These are phyloP conservation scores for Himalopsyche phryganea DNA, from an alignment of 1,140 invertebrate species.

Conservation along the genomic window DNA sequence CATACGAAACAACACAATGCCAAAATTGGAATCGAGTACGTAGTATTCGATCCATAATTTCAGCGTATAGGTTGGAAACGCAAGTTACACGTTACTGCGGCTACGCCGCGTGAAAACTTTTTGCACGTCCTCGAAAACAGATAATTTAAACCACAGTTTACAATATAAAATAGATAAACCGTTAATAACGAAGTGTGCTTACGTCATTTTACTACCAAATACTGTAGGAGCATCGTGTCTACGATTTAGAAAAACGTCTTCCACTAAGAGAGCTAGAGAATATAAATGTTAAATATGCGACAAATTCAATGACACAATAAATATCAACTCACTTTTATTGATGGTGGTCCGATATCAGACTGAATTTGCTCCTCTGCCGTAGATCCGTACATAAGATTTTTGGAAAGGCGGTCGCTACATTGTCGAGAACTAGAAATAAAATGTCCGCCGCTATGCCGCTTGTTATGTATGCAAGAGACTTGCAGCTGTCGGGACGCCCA, in stretches of 20 bases:
- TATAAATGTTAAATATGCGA: conserved; percentile 3
- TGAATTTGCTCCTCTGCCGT: conserved; percentile 6
- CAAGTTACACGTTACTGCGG: conserved; percentile 13
- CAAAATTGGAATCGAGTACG: neutral
- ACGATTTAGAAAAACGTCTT: conserved; percentile 15
- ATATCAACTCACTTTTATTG: conserved; percentile 14
- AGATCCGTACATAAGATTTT: conserved; percentile 19
- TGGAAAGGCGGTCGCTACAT: conserved; percentile 51
- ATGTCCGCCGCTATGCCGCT: conserved; percentile 56
- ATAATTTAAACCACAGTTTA: neutral
- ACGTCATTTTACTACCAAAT: conserved; percentile 16
- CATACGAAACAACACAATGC: neutral
- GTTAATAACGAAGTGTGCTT: conserved; percentile 7
- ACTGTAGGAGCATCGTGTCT: conserved; percentile 17
- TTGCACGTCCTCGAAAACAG: neutral
- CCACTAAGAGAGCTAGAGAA: conserved; percentile 2
- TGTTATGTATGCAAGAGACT: conserved; percentile 44
- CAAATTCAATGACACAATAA: conserved; percentile 4
- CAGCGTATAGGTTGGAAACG: conserved; percentile 21
- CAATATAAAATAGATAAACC: neutral
- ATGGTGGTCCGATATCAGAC: conserved; percentile 5
- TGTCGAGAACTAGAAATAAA: conserved; percentile 56
- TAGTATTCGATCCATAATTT: conserved; percentile 10
- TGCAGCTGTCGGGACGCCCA: conserved; percentile 52
- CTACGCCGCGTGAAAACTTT: conserved; percentile 13